Evolutionary conservation across 2,888 invertebrate genomes (phyloP), one percentile per base, ranked within the genome.

Genomic region (Baccha elongata): DNA sequence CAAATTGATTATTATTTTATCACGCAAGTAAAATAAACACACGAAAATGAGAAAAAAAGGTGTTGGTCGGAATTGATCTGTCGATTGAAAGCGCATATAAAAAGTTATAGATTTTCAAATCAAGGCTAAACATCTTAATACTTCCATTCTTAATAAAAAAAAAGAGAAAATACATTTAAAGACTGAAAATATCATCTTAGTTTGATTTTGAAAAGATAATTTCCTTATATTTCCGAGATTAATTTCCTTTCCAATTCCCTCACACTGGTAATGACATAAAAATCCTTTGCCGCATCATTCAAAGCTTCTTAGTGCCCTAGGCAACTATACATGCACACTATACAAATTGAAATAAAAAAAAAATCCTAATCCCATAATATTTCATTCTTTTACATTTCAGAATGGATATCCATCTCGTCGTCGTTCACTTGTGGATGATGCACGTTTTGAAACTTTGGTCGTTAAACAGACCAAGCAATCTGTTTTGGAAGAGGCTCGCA

Each of bases 321-420:
- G 83, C 83, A 83, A 83, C 83, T 8, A 0, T 19, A 17, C 55
- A 55, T 58, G 1, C 1, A 29, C 29, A 62, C n/a, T n/a, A n/a
- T n/a, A n/a, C n/a, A n/a, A n/a, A n/a, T 58, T 19, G 55, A 67
- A 40, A 42, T 44, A 21, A 55, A 6, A 44, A 7, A 17, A 29
- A 8, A 5, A n/a, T n/a, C n/a, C 11, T 60, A 60, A 60, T 60
- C 44, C 60, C 8, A 19, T 44, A 29, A 5, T 42, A 62, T 60
- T 60, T 68, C 8, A 19, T 40, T 68, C 37, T 50, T 67, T 85
- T 84, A 76, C 21, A 94, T 32, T 94, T 42, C 93, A 99, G 98
- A 98, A 99, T 93, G 99, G 98, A 85, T 98, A 98, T 91, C 97
- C 98, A 87, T 97, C 98, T 84, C 94, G 98, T 88, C 95, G 98